These are phyloP conservation scores for Megaceryle alcyon DNA, from an alignment of 2,797 vertebrate genomes.

Conservation along the genomic window DNA sequence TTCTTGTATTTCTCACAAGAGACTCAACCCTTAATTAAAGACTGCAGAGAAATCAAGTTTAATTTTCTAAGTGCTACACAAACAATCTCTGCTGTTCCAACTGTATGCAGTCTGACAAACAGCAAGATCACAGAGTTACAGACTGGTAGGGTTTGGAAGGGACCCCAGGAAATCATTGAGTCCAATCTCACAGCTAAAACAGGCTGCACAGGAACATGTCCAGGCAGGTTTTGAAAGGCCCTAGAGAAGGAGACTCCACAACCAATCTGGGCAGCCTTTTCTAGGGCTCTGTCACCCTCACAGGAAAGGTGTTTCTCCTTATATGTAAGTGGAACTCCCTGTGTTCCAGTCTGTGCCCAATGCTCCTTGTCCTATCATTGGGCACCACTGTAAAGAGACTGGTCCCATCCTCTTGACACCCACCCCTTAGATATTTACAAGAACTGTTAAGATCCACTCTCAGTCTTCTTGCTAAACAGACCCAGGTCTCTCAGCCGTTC, in stretches of 20 bases:
- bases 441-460: not conserved
- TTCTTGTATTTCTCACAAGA: not conserved
- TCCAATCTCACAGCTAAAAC: not conserved
- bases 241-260: not conserved
- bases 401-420: not conserved
- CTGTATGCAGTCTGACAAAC: not conserved
- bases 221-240: not conserved
- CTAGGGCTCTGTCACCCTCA: not conserved
- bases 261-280: not conserved
- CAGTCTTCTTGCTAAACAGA: not conserved
- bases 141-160: not conserved
- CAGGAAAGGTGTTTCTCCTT: not conserved
- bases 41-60: not conserved
- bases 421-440: not conserved
- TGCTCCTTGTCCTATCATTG: no score
- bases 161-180: not conserved
- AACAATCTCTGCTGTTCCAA: not conserved
- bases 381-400: not conserved
- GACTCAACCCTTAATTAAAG: not conserved
- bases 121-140: not conserved
- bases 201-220: not conserved
- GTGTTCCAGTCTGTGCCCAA: not conserved
- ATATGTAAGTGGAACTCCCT: not conserved
- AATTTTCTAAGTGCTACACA: not conserved
- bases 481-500: not conserved